These are phyloP conservation scores for Sylvia borin DNA, from an alignment of 2,797 vertebrate genomes.

Conservation along the genomic window DNA sequence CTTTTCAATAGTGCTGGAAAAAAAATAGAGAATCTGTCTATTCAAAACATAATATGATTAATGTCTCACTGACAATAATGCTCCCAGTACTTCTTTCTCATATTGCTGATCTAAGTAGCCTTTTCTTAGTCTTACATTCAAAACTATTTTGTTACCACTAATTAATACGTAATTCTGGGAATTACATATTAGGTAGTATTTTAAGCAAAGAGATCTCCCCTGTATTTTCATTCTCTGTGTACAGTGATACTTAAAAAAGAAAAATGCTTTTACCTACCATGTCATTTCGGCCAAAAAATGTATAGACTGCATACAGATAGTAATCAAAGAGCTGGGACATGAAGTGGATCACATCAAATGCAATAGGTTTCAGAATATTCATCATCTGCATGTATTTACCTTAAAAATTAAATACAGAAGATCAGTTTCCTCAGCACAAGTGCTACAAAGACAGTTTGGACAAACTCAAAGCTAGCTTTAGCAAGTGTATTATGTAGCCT, in stretches of 20 bases:
- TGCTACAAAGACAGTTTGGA: not conserved
- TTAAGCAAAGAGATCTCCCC: not conserved
- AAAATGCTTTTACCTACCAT: constrained; percentile 81
- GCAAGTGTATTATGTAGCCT: not conserved
- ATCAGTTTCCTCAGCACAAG: constrained; percentile 6
- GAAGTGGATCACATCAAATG: constrained; percentile 98
- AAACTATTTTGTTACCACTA: not conserved
- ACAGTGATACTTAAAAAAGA: not conserved
- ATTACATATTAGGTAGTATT: not conserved
- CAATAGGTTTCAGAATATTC: constrained; percentile 97
- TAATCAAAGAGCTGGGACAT: constrained; percentile 99
- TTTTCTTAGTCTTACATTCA: not conserved
- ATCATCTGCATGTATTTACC: constrained; percentile 99
- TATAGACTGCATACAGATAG: constrained; percentile 96
- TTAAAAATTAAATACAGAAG: constrained; percentile 69
- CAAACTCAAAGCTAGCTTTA: not conserved
- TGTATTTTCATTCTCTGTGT: not conserved
- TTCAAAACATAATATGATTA: not conserved
- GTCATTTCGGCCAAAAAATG: constrained; percentile 97
- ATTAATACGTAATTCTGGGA: not conserved
- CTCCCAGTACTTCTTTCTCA: not conserved
- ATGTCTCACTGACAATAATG: not conserved
- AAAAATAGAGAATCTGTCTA: not conserved
- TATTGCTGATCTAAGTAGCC: not conserved
- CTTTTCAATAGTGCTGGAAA: not conserved